Evolutionary conservation across 2,113 vertebrate species (phyloP).

Genomic region (Phylloscopus whistleri): DNA sequence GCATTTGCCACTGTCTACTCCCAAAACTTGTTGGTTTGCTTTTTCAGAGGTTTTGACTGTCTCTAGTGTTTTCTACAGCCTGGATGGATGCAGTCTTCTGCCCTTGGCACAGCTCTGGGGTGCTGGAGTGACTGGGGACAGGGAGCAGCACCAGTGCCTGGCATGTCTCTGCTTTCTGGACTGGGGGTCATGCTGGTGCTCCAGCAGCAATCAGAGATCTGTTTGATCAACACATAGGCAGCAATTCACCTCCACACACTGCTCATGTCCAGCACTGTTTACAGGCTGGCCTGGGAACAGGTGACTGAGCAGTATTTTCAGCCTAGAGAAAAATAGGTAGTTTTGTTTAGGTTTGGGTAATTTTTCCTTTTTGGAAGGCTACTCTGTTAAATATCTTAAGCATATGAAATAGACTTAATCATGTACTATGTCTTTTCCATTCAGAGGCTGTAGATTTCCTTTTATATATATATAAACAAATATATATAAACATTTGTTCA

Average conservation of each 20-base stretch:
- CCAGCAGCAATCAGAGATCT: no score
- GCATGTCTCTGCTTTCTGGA: neutral
- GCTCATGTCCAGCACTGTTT: neutral
- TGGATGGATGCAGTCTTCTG: accelerated
- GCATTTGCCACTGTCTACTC: neutral
- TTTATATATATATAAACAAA: neutral
- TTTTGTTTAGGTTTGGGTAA: neutral
- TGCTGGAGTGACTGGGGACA: neutral
- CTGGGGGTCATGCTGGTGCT: neutral
- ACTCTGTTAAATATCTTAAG: neutral
- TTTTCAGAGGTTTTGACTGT: neutral
- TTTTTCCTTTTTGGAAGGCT: neutral
- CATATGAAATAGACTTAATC: neutral
- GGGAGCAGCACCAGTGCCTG: neutral
- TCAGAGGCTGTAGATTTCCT: neutral
- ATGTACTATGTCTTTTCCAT: neutral
- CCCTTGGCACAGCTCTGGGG: neutral
- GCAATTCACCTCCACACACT: neutral
- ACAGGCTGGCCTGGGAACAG: neutral
- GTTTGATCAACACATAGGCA: neutral
- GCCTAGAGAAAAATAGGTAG: neutral
- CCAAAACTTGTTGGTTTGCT: neutral
- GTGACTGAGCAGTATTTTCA: neutral
- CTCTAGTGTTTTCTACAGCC: neutral
- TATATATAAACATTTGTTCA: neutral